Conservation (phyloP, 2,113 vertebrate genomes). For the Sturnira hondurensis region DNA sequence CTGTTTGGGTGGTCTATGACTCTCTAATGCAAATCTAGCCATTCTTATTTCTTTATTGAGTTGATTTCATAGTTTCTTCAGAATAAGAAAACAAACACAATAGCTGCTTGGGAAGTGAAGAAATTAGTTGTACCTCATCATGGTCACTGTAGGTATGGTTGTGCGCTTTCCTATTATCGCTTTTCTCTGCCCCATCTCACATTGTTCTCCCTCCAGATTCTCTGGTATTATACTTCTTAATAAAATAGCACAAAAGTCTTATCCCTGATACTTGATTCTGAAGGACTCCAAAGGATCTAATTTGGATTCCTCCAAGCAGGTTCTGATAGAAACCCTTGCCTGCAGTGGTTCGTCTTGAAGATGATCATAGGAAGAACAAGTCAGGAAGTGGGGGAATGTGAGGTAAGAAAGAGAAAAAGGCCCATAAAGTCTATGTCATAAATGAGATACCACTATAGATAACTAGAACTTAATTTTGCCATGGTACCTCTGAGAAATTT, state of each 20-base stretch:
- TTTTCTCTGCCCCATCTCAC: background rate
- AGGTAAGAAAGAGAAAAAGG: background rate
- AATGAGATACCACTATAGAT: background rate
- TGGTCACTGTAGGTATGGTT: fast-evolving
- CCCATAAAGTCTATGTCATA: background rate
- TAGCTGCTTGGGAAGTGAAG: background rate
- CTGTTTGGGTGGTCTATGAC: background rate
- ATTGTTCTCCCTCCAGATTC: background rate
- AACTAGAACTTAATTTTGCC: background rate
- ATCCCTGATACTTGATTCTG: background rate
- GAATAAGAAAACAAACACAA: background rate
- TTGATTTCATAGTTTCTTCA: background rate
- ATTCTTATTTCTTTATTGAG: background rate
- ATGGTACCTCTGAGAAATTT: background rate
- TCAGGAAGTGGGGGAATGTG: background rate
- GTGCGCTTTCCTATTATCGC: background rate
- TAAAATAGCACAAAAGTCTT: background rate
- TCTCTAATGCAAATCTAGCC: background rate
- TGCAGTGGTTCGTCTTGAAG: background rate
- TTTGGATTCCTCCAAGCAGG: background rate
- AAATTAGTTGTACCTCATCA: background rate
- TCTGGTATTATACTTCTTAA: background rate
- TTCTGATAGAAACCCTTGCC: background rate
- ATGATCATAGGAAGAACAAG: background rate
- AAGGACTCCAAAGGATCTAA: background rate